A percentile compares a stretch with the other conserved stretches of the same genome.
These are phyloP conservation scores for Cladorhizidae sp. DNA, from an alignment of 37 sponge, comb jelly and placozoan species.

Conservation along the genomic window DNA sequence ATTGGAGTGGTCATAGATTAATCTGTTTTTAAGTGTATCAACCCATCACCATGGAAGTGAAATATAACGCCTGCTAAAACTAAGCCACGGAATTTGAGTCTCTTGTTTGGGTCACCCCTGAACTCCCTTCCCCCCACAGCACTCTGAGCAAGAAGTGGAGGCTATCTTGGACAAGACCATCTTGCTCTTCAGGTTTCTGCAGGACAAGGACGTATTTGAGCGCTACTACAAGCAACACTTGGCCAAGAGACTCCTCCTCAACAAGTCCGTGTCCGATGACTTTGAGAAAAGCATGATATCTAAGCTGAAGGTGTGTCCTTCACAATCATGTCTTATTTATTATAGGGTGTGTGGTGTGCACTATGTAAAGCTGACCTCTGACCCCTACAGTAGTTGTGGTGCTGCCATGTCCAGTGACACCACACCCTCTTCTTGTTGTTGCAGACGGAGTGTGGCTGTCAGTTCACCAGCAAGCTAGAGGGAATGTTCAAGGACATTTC, in stretches of 20 bases:
- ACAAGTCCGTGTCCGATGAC: constrained; percentile 94
- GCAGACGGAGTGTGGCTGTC: constrained; percentile 98
- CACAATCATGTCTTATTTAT: too few relatives aligned
- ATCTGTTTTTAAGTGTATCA: too few relatives aligned
- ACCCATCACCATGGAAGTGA: too few relatives aligned
- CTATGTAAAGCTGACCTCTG: too few relatives aligned
- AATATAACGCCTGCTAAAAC: too few relatives aligned
- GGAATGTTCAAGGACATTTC: constrained; percentile 99
- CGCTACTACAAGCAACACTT: constrained; percentile 99
- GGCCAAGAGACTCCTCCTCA: constrained; percentile 92
- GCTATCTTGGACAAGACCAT: constrained; percentile 88
- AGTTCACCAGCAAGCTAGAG: constrained; percentile 98
- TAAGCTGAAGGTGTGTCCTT: constrained; percentile 83
- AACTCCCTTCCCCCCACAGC: too few relatives aligned
- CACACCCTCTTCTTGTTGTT: background rate
- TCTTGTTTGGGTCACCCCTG: too few relatives aligned
- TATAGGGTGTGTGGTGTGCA: too few relatives aligned
- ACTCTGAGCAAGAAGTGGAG: constrained; percentile 97
- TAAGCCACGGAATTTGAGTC: too few relatives aligned
- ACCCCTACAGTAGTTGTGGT: background rate
- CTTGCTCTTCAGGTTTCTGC: constrained; percentile 92
- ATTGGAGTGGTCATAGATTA: too few relatives aligned
- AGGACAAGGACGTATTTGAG: constrained; percentile 98
- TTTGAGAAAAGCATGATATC: constrained; percentile 98
- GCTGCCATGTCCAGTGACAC: background rate